Percentiles rank a stretch among this genome's conserved stretches.
Conservation (phyloP, 2,888 invertebrate species). For the Deroplatys truncata region DNA sequence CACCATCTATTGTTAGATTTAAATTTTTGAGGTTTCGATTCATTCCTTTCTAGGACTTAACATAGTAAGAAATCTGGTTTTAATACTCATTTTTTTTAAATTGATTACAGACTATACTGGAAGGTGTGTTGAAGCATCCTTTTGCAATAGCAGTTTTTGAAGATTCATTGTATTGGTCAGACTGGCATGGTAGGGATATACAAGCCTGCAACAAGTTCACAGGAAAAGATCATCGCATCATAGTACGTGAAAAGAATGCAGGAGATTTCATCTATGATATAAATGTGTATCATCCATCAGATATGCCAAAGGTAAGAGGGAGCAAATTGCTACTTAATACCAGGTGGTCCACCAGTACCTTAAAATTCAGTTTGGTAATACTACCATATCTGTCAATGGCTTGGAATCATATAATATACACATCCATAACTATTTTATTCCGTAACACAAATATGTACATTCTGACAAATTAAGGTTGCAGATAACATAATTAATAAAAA, state of each 20-base stretch:
- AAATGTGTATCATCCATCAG: constrained; percentile 68
- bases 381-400: too few species aligned
- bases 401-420: too few species aligned
- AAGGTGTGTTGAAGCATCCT: constrained; percentile 70
- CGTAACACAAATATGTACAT: too few species aligned
- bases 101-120: constrained; percentile 44
- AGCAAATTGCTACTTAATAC: too few species aligned
- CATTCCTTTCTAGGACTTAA: too few species aligned
- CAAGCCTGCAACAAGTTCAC: constrained; percentile 74
- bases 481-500: too few species aligned
- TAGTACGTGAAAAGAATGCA: constrained; percentile 49
- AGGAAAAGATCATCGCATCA: constrained; percentile 56
- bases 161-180: constrained; percentile 85
- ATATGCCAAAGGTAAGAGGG: constrained; percentile 46
- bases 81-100: neutral
- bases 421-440: too few species aligned
- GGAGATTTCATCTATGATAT: constrained; percentile 56
- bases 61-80: too few species aligned
- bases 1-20: too few species aligned
- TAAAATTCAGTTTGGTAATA: too few species aligned
- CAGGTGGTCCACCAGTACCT: neutral
- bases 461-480: too few species aligned
- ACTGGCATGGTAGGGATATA: constrained; percentile 73
- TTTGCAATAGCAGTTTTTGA: constrained; percentile 84
- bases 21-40: too few species aligned